Evolutionary conservation across 2,113 vertebrate genomes (phyloP).

Genomic region (Marcusenius ussheri): DNA sequence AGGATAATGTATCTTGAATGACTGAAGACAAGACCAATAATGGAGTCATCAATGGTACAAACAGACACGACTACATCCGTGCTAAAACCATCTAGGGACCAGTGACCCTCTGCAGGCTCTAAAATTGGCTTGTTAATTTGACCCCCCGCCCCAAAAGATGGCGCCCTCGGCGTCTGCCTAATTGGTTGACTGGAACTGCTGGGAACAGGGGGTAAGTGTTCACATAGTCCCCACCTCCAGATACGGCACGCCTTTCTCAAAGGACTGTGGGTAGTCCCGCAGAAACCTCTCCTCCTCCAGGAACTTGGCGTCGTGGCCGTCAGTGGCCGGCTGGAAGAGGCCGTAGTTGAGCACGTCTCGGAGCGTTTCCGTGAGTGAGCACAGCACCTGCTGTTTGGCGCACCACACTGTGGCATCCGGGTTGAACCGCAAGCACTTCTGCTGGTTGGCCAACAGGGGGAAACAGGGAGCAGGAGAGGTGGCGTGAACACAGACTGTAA

Average conservation of each 20-base stretch:
- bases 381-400: constrained; percentile 84
- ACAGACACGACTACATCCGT: neutral
- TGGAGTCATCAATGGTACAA: neutral
- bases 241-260: constrained; percentile 86
- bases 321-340: constrained; percentile 84
- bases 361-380: constrained; percentile 75
- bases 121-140: neutral
- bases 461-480: constrained; percentile 6
- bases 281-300: constrained; percentile 78
- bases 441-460: constrained; percentile 23
- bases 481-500: neutral
- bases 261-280: constrained; percentile 75
- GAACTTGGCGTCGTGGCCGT: constrained; percentile 80
- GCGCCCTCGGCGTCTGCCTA: neutral
- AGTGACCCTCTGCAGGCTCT: neutral
- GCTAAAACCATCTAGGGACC: neutral
- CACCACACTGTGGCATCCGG: constrained; percentile 79
- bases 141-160: neutral
- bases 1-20: neutral
- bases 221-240: constrained; percentile 66
- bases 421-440: constrained; percentile 88
- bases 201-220: neutral
- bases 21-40: neutral
- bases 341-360: constrained; percentile 87
- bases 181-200: neutral